Base-by-base conservation (phyloP, 2,888 invertebrate species). In the Lacanobia wlatinum region DNA sequence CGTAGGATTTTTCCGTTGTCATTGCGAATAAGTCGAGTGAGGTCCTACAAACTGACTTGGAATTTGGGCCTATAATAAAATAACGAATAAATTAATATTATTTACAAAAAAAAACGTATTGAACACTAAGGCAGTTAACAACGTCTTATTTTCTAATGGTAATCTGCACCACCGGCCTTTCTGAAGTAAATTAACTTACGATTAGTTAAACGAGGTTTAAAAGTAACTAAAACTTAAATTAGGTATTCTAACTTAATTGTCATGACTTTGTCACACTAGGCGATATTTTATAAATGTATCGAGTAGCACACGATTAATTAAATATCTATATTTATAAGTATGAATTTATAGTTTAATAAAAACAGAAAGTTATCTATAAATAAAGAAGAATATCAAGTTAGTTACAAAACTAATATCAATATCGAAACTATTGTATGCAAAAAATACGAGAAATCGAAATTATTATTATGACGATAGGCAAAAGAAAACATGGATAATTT, bases 101-200 rank as follows among this genome's bases (percentile, higher is more conserved):
- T 80, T 5, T 86, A 85, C 75, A 82, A 70, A 70, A 53, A 66
- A 55, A 61, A 61, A 58, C 63, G 66, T 70, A 91, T 88, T 94
- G 93, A 95, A 94, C 94, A 95, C 94, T 93, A 90, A 91, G 93
- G 93, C 91, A 95, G 92, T 90, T 87, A 87, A 87, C 88, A 87
- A 80, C 90, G 81, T 87, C 92, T 93, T 93, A 93, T 85, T 80
- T 86, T 88, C 90, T 94, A 95, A 89, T 96, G 96, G 96, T 96
- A 96, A 96, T 96, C 96, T 96, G 96, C 96, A 96, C 96, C 96
- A 96, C 96, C 96, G 96, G 96, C 96, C 96, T 95, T 88, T 90
- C 87, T 69, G 76, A 83, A 78, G 70, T 76, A 67, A 78, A 74
- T 85, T 84, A 78, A 87, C 82, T 85, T 83, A 87, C 63, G 43